Conservation (phyloP, 1,140 invertebrate genomes). For the Hormaphis cornu region DNA sequence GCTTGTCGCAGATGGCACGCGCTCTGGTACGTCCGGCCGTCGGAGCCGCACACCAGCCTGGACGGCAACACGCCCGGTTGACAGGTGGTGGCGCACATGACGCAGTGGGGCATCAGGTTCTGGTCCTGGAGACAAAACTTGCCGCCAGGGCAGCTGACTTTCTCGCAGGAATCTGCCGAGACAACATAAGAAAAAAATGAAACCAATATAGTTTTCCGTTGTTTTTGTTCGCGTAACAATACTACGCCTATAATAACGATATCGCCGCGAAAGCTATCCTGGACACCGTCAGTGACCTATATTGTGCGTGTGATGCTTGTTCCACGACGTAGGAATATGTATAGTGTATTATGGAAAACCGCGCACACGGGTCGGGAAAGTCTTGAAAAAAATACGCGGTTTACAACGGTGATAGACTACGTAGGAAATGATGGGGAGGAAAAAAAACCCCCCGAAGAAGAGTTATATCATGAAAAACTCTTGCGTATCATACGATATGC, state of each 20-base stretch:
- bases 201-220: neutral
- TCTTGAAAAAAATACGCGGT: no score
- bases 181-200: slow-evolving; percentile 15
- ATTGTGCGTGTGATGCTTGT: no score
- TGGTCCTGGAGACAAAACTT: slow-evolving; percentile 77
- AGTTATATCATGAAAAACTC: no score
- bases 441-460: no score
- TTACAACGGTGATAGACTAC: no score
- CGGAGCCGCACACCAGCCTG: slow-evolving; percentile 71
- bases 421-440: no score
- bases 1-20: slow-evolving; percentile 73
- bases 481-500: no score
- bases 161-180: slow-evolving; percentile 55
- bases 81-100: slow-evolving; percentile 63
- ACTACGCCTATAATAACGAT: neutral
- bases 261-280: no score
- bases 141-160: slow-evolving; percentile 66
- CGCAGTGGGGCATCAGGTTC: slow-evolving; percentile 72
- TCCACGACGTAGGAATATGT: no score
- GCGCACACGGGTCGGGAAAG: no score
- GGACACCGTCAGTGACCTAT: no score
- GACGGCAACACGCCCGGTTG: slow-evolving; percentile 43
- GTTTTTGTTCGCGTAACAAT: neutral
- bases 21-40: slow-evolving; percentile 77
- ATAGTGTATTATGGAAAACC: no score